Percentiles rank a stretch among this genome's conserved stretches.
Evolutionary conservation across 2,888 invertebrate species (phyloP).

Genomic region (Scaptomyza parva): DNA sequence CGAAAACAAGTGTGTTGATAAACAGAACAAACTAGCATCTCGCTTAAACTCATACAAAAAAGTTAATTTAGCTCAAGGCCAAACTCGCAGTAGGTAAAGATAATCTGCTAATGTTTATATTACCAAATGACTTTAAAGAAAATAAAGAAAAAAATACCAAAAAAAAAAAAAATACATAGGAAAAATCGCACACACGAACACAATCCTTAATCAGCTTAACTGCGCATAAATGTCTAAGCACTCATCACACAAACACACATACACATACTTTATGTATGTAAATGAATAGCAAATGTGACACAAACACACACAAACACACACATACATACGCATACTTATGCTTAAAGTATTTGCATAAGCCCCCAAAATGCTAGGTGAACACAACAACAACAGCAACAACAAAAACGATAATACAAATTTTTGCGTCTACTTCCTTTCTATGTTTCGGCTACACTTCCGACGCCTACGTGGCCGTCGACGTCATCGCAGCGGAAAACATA

Average conservation of each 20-base stretch:
- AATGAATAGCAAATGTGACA: conserved; percentile 60
- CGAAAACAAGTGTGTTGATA: background rate
- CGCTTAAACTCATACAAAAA: background rate
- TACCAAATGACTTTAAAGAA: conserved; percentile 15
- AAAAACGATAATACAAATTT: background rate
- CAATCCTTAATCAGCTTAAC: conserved; percentile 74
- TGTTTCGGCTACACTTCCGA: conserved; percentile 62
- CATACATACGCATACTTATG: background rate
- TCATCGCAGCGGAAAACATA: conserved; percentile 19
- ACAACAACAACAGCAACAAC: conserved; percentile 10
- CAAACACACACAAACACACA: conserved; percentile 16
- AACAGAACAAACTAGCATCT: conserved; percentile 2
- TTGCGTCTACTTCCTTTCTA: conserved; percentile 51
- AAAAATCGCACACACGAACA: conserved; percentile 63
- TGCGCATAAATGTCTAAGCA: conserved; percentile 79
- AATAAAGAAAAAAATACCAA: conserved; percentile 14
- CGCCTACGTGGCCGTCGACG: conserved; percentile 22
- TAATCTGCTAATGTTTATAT: conserved; percentile 40
- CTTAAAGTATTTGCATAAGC: conserved; percentile 46
- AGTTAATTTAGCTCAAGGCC: conserved; percentile 14
- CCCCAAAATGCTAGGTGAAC: conserved; percentile 42
- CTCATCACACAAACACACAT: conserved; percentile 75
- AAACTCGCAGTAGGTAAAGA: background rate
- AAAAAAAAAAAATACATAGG: conserved; percentile 2
- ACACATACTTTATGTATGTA: conserved; percentile 57